A percentile compares a stretch with the other conserved stretches of the same genome.
These are phyloP conservation scores for Vulpes lagopus DNA, from an alignment of 2,113 vertebrate species.

Conservation along the genomic window DNA sequence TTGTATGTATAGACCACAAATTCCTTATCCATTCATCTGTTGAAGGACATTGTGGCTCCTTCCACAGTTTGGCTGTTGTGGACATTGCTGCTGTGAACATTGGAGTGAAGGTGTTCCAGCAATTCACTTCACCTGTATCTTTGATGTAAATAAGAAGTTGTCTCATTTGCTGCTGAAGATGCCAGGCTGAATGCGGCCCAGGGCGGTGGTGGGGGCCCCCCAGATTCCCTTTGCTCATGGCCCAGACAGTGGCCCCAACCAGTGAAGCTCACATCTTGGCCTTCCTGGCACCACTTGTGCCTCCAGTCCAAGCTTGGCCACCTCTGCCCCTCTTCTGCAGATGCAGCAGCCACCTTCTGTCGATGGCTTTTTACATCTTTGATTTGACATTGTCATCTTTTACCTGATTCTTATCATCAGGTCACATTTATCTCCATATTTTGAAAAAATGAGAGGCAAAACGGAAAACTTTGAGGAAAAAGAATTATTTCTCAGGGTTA, in stretches of 20 bases:
- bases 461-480: not conserved
- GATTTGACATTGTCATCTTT: not conserved
- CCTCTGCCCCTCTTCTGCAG: slow-evolving; percentile 69
- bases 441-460: not conserved
- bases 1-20: too few species aligned
- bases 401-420: not conserved
- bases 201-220: slow-evolving; percentile 82
- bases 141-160: slow-evolving; percentile 86
- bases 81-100: too few species aligned
- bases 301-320: not conserved
- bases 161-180: slow-evolving; percentile 94
- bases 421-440: not conserved
- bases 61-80: too few species aligned
- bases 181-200: slow-evolving; percentile 93
- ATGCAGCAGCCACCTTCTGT: not conserved
- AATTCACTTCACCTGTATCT: too few species aligned
- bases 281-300: not conserved
- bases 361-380: not conserved
- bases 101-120: too few species aligned
- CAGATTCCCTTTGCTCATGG: slow-evolving; percentile 93
- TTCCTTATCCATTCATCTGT: too few species aligned
- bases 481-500: not conserved
- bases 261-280: slow-evolving; percentile 92
- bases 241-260: slow-evolving; percentile 92
- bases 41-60: too few species aligned